phyloP scores from a whole-genome alignment of 2,113 vertebrate genomes.

The Apodemus sylvaticus region DNA sequence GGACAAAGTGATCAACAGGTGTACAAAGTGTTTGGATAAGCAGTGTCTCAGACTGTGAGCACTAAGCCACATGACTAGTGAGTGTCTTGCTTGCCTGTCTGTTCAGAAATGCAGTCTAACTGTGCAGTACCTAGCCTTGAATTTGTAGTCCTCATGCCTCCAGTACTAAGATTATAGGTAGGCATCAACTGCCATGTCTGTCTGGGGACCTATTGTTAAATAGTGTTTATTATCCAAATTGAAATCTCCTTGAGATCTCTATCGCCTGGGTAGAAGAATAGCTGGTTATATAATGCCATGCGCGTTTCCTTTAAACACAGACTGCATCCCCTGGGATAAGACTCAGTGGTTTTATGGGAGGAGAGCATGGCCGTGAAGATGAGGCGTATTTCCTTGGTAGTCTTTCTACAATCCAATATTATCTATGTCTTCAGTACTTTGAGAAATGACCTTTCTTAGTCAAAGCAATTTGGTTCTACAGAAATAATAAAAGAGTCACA shows the following conservation, averaged over 20 bases:
- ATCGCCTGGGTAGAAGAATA: neutral
- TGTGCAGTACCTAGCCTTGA: neutral
- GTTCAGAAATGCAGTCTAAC: neutral
- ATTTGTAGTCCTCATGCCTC: neutral
- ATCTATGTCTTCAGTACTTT: constrained; percentile 15
- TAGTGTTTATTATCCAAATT: neutral
- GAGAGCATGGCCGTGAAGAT: neutral
- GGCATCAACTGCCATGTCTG: no score
- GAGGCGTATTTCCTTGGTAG: neutral
- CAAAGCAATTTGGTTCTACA: constrained; percentile 20
- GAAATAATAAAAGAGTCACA: constrained; percentile 27
- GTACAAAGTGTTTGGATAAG: constrained; percentile 5
- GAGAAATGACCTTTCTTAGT: constrained; percentile 29
- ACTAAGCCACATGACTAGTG: neutral
- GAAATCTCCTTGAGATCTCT: neutral
- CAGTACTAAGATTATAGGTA: neutral
- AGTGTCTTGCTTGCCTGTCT: neutral
- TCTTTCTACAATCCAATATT: constrained; percentile 3
- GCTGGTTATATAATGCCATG: neutral
- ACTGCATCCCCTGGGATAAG: neutral
- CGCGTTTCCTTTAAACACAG: neutral
- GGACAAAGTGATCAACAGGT: neutral
- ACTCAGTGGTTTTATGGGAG: neutral
- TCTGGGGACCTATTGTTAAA: neutral
- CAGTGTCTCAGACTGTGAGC: neutral